phyloP scores from a whole-genome alignment of 1,140 invertebrate genomes.

The Lerema accius region DNA sequence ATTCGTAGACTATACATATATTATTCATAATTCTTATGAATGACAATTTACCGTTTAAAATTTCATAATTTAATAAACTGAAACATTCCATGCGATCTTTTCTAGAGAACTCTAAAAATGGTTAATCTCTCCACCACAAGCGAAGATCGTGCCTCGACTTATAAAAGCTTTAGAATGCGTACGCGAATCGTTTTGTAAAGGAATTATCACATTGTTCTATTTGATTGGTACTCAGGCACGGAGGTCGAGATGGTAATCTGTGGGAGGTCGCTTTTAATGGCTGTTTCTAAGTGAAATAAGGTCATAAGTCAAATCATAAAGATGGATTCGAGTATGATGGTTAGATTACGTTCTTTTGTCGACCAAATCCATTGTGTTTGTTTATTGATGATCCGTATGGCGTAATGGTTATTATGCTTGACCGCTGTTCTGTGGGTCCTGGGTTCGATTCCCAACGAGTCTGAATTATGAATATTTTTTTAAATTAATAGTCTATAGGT shows the following conservation, averaged over 20 bases:
- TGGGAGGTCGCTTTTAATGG: conserved; percentile 4
- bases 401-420: no score
- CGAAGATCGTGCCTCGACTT: conserved; percentile 19
- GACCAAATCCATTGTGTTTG: background rate
- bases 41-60: no score
- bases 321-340: background rate
- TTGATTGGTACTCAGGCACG: background rate
- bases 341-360: background rate
- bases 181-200: conserved; percentile 9
- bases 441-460: no score
- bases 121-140: conserved; percentile 6
- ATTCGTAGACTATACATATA: no score
- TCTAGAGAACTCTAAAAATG: background rate
- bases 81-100: no score
- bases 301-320: background rate
- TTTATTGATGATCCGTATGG: background rate
- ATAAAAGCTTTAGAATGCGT: conserved; percentile 13
- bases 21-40: no score
- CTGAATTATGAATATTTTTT: no score
- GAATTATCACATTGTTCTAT: conserved; percentile 11
- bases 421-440: no score
- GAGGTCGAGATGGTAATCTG: conserved; percentile 3
- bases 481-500: no score
- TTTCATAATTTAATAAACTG: no score
- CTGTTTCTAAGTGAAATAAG: conserved; percentile 4